phyloP scores from a whole-genome alignment of 2,797 vertebrate genomes.

The Silurus aristotelis region DNA sequence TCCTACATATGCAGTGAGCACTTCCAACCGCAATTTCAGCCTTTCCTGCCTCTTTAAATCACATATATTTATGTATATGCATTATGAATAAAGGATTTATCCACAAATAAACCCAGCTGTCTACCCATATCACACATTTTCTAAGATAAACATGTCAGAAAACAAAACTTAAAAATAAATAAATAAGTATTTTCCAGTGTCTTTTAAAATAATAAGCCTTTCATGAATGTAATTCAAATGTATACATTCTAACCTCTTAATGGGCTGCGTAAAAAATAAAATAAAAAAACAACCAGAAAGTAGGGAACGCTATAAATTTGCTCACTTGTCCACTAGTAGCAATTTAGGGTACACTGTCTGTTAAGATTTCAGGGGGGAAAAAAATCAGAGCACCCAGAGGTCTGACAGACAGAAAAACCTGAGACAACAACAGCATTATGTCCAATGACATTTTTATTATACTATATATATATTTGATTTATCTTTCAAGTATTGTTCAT shows the following conservation, averaged over 20 bases:
- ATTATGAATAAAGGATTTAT: background rate
- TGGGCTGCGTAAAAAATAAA: background rate
- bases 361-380: background rate
- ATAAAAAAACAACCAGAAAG: background rate
- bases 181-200: no score
- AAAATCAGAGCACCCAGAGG: background rate
- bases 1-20: background rate
- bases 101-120: conserved; percentile 17
- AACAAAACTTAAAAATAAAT: background rate
- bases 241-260: background rate
- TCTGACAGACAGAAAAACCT: background rate
- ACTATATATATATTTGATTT: no score
- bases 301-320: background rate
- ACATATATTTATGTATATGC: background rate
- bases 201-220: background rate
- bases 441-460: no score
- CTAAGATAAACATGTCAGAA: conserved; percentile 18
- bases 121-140: conserved; percentile 10
- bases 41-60: background rate
- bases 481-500: no score
- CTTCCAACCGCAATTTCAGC: background rate
- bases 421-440: background rate
- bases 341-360: background rate
- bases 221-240: background rate
- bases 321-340: background rate